These are phyloP conservation scores for Nezara viridula DNA, from an alignment of 2,888 invertebrate genomes.

Conservation along the genomic window DNA sequence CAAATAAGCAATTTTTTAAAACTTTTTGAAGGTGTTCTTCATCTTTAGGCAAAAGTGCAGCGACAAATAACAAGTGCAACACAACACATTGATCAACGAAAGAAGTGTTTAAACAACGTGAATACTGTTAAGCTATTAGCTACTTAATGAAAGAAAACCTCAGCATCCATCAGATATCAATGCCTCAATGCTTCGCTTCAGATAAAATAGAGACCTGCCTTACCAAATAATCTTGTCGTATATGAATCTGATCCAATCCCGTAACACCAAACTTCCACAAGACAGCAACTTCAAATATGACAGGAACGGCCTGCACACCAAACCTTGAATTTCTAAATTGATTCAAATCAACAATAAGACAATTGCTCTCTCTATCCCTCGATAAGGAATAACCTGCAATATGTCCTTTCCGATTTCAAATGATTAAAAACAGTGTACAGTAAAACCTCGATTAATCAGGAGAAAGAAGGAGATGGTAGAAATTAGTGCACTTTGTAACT, in stretches of 20 bases:
- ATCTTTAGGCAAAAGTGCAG: conserved; percentile 5
- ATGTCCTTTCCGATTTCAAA: conserved; percentile 12
- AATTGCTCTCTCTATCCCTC: conserved; percentile 33
- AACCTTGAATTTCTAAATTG: conserved; percentile 39
- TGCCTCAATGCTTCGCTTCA: conserved; percentile 42
- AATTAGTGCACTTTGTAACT: neutral
- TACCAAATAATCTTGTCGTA: conserved; percentile 29
- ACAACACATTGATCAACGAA: conserved; percentile 17
- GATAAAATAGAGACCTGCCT: conserved; percentile 35
- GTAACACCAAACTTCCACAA: conserved; percentile 37
- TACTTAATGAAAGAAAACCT: conserved; percentile 39
- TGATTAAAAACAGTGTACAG: conserved; percentile 4
- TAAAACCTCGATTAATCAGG: neutral
- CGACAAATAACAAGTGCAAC: conserved; percentile 18
- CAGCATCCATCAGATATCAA: conserved; percentile 46
- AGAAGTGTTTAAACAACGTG: conserved; percentile 19
- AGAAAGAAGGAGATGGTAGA: neutral
- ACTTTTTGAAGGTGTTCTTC: conserved; percentile 3
- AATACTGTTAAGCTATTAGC: conserved; percentile 38
- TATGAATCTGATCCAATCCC: conserved; percentile 10
- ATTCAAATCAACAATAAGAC: conserved; percentile 31
- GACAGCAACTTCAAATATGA: conserved; percentile 31
- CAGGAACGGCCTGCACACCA: conserved; percentile 48
- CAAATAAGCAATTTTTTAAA: conserved; percentile 11
- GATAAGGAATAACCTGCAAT: conserved; percentile 36